Evolutionary conservation across 2,113 vertebrate genomes (phyloP).

Genomic region (Sinocyclocheilus anshuiensis): DNA sequence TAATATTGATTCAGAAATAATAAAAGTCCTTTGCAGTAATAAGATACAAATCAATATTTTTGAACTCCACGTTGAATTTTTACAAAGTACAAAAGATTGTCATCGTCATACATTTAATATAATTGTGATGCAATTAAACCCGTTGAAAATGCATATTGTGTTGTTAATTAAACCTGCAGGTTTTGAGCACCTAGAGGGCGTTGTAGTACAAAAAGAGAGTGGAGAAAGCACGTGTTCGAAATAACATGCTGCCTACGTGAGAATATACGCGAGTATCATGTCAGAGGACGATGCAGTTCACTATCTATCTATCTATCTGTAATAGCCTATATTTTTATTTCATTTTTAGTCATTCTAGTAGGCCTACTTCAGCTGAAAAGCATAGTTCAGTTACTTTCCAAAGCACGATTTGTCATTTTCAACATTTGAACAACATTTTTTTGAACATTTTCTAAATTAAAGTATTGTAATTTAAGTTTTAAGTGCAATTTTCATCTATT

Average conservation of each 20-base stretch:
- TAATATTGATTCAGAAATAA: not conserved
- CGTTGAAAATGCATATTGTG: not conserved
- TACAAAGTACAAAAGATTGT: not conserved
- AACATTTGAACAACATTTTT: not conserved
- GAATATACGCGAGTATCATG: no score
- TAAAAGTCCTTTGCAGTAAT: not conserved
- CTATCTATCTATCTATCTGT: no score
- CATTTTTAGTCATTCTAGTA: not conserved
- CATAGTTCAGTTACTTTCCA: not conserved
- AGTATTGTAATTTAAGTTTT: no score
- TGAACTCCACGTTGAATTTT: not conserved
- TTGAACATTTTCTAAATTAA: not conserved
- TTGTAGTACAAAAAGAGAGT: not conserved
- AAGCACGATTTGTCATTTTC: not conserved
- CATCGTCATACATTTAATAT: not conserved
- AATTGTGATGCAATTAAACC: not conserved
- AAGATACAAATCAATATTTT: not conserved
- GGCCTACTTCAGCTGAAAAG: not conserved
- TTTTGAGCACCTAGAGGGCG: constrained; percentile 30
- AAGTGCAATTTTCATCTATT: not conserved
- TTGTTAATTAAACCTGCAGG: not conserved
- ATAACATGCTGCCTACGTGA: not conserved
- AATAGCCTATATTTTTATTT: not conserved
- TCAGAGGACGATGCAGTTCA: no score
- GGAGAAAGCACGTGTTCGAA: not conserved